A percentile compares a stretch with the other conserved stretches of the same genome.
These are phyloP conservation scores for Acromyrmex charruanus DNA, from an alignment of 1,140 invertebrate genomes.

Conservation along the genomic window DNA sequence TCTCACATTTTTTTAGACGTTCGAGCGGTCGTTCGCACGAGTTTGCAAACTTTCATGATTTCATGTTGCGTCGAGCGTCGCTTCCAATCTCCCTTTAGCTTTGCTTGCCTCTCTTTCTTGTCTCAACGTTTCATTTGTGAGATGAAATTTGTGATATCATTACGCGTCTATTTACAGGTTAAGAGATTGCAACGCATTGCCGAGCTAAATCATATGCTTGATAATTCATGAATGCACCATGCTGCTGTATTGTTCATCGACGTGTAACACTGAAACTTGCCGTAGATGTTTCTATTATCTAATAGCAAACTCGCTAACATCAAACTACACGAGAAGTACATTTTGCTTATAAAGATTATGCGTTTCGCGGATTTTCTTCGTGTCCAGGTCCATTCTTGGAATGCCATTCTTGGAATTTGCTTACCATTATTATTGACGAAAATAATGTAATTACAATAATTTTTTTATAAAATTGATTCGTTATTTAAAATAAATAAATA, in stretches of 20 bases:
- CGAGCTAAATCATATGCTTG: slow-evolving; percentile 26
- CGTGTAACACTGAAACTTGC: slow-evolving; percentile 18
- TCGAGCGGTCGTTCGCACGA: slow-evolving; percentile 64
- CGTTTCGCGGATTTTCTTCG: too few relatives aligned
- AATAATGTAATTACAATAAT: background rate
- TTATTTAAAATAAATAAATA: background rate
- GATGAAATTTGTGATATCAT: slow-evolving; percentile 70
- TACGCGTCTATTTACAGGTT: slow-evolving; percentile 65
- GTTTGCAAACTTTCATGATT: slow-evolving; percentile 74
- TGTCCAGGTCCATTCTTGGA: too few relatives aligned
- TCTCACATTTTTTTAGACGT: slow-evolving; percentile 59
- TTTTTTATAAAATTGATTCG: background rate
- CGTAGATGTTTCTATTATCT: background rate
- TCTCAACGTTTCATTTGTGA: slow-evolving; percentile 70
- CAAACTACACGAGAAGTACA: background rate
- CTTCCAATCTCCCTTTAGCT: slow-evolving; percentile 38
- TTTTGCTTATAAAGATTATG: background rate
- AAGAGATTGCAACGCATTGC: background rate
- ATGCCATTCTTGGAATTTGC: background rate
- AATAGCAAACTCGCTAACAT: background rate
- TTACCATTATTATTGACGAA: background rate
- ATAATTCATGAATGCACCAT: slow-evolving; percentile 41
- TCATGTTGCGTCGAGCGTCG: slow-evolving; percentile 22
- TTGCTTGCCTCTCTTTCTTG: slow-evolving; percentile 68
- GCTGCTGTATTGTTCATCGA: background rate